phyloP scores from a whole-genome alignment of 2,113 vertebrate species.

The Channa maculata region DNA sequence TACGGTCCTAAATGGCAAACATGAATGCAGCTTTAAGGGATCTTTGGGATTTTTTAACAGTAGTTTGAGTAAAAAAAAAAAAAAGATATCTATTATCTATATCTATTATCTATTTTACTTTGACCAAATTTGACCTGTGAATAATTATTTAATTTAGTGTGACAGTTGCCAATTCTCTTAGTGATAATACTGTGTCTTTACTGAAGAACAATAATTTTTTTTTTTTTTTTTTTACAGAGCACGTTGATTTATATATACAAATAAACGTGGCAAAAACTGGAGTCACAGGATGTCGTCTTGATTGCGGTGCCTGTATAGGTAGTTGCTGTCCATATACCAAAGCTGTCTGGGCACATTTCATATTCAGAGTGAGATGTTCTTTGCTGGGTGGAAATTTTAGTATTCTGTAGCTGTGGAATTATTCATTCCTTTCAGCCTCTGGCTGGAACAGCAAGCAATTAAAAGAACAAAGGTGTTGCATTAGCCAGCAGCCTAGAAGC shows the following conservation, averaged over 20 bases:
- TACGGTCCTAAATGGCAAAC: too few relatives aligned
- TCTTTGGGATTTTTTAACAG: too few relatives aligned
- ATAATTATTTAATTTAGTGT: background rate
- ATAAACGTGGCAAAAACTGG: background rate
- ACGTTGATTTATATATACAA: too few relatives aligned
- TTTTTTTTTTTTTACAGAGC: too few relatives aligned
- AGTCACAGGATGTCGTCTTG: too few relatives aligned
- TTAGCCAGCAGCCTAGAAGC: constrained; percentile 65
- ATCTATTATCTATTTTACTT: background rate
- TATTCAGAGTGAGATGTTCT: constrained; percentile 30
- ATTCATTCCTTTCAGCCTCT: constrained; percentile 55
- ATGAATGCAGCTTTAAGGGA: too few relatives aligned
- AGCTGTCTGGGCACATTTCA: constrained; percentile 12
- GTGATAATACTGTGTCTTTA: background rate
- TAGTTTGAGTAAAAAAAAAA: too few relatives aligned
- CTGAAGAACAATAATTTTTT: background rate
- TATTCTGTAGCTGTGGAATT: constrained; percentile 34
- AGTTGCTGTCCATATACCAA: background rate
- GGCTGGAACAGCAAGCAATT: constrained; percentile 70
- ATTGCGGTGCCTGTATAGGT: too few relatives aligned
- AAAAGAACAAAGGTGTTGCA: constrained; percentile 75
- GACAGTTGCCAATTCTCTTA: constrained; percentile 3
- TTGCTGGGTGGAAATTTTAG: constrained; percentile 16
- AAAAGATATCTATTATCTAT: too few relatives aligned
- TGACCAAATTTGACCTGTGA: background rate